Evolutionary conservation across 2,888 invertebrate genomes (phyloP), one percentile per base, ranked within the genome.

Genomic region (Chrysotoxum bicinctum): DNA sequence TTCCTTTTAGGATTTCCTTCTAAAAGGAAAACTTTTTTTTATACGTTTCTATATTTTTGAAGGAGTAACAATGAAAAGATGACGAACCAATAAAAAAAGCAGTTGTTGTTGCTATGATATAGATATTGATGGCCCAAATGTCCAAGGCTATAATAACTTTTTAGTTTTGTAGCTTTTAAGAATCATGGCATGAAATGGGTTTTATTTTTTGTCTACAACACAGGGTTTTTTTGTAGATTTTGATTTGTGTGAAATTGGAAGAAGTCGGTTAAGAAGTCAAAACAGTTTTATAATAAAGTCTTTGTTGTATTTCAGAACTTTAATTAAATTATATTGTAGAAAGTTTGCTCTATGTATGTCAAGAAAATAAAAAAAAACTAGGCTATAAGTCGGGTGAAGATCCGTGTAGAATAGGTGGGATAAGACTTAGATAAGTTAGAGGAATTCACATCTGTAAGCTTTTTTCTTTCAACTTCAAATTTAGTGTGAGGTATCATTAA

Each of bases 131-230:
- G 66, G 35, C 66, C 50, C 50, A 45, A 66, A 48, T 50, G 66
- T 48, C 66, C 66, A 66, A 66, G 66, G 66, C 48, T 50, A 66
- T 66, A 50, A 66, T 50, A 66, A 66, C 48, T 66, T 66, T 50
- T 66, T 16, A 14, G 48, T 23, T 66, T 14, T 64, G 64, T 40
- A 40, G 14, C 37, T 58, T 58, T 37, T 23, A 8, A 58, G 37
- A 23, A 0, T 60, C 26, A 40, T 40, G 60, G 23, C 21, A 58
- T 37, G 52, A 52, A 52, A 52, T 52, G 16, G 54, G 54, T 30
- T 54, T 54, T 10, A 54, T 54, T 14, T 21, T 21, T 48, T n/a
- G 2, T n/a, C 3, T 16, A 19, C 19, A 45, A 8, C 8, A 19
- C 43, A 9, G 2, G 43, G 9, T 21, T 19, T 45, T 21, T 10